phyloP scores from a whole-genome alignment of 2,797 vertebrate genomes.

The Thripadectes ignobilis region DNA sequence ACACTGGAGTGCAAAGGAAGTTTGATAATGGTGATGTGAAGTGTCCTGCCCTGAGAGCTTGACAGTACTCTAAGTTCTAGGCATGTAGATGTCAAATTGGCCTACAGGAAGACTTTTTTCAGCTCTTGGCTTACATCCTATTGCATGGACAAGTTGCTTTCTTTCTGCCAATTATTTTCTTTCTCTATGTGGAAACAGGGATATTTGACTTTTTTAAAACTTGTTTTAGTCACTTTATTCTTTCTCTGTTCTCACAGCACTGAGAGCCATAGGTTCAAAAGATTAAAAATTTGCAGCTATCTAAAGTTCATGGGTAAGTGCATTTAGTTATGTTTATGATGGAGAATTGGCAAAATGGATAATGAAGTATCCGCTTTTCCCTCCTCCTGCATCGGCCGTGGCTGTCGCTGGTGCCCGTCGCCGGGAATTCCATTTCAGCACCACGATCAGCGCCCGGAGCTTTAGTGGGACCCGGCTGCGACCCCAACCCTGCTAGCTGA shows the following conservation, averaged over 20 bases:
- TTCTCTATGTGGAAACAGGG: background rate
- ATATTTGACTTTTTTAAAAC: background rate
- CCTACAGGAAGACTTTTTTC: background rate
- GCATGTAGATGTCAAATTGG: too few relatives aligned
- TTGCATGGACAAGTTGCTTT: background rate
- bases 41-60: background rate
- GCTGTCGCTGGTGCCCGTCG: background rate
- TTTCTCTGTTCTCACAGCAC: background rate
- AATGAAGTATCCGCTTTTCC: background rate
- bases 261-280: background rate
- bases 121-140: background rate
- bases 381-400: too few relatives aligned
- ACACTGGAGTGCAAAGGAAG: background rate
- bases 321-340: background rate
- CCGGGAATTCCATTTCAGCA: fast-evolving
- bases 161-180: background rate
- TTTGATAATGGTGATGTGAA: background rate
- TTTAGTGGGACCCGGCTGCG: background rate
- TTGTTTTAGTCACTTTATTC: background rate
- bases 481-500: background rate
- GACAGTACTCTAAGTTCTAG: background rate
- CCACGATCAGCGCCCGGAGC: background rate
- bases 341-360: background rate
- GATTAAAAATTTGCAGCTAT: background rate
- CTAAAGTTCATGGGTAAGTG: background rate